Conservation (phyloP, 2,113 vertebrate genomes). For the Dasyornis broadbenti region DNA sequence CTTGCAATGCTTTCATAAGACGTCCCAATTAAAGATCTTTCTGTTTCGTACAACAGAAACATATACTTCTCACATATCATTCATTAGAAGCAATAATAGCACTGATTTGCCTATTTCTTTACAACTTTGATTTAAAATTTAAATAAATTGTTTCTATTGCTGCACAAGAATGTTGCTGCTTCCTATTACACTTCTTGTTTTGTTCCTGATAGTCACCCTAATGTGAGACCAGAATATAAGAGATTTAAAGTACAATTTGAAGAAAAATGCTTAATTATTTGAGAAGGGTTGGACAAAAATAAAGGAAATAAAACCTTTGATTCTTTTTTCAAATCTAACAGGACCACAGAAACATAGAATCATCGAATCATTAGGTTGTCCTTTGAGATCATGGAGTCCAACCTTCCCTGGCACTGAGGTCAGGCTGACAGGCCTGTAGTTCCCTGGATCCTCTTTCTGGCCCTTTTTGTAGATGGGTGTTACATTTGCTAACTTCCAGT, state of each 20-base stretch:
- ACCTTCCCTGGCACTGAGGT: neutral
- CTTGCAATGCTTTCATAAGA: neutral
- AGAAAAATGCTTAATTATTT: constrained; percentile 36
- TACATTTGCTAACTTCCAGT: neutral
- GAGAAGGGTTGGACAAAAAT: constrained; percentile 34
- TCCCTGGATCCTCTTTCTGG: neutral
- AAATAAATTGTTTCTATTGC: neutral
- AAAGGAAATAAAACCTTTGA: constrained; percentile 12
- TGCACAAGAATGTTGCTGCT: neutral
- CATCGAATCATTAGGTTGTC: neutral
- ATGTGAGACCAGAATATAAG: constrained; percentile 15
- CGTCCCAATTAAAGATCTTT: neutral
- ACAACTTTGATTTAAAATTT: neutral
- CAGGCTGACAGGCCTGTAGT: neutral
- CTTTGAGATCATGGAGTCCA: neutral
- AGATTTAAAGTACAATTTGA: constrained; percentile 32
- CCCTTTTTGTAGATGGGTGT: neutral
- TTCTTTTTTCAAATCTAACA: constrained; percentile 20
- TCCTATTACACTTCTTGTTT: neutral
- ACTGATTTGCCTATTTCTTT: neutral
- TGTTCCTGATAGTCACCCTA: constrained; percentile 21
- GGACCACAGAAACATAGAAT: neutral
- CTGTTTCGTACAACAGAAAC: neutral
- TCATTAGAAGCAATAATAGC: constrained; percentile 1
- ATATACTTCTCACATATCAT: neutral